phyloP scores from a whole-genome alignment of 2,113 vertebrate species.

The Hemiprocne comata region DNA sequence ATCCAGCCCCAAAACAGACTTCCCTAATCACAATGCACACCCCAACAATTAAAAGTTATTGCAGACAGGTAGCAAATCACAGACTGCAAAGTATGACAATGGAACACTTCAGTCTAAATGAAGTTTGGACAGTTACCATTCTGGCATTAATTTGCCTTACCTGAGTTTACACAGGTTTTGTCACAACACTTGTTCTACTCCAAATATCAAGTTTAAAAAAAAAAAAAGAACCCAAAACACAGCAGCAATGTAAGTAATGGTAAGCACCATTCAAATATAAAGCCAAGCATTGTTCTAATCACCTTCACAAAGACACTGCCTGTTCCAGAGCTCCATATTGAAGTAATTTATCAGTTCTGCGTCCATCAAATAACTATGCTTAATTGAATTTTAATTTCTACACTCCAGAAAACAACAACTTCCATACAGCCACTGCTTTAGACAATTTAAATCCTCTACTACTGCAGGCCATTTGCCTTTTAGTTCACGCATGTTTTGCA shows the following conservation, averaged over 20 bases:
- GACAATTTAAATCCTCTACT: neutral
- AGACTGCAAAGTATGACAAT: neutral
- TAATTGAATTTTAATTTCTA: neutral
- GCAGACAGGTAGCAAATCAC: neutral
- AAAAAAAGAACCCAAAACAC: neutral
- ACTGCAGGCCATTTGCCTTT: neutral
- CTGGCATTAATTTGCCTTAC: neutral
- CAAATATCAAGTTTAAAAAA: neutral
- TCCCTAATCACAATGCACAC: neutral
- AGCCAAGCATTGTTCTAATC: neutral
- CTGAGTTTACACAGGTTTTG: neutral
- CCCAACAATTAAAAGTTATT: neutral
- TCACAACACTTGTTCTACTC: neutral
- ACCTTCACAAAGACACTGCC: neutral
- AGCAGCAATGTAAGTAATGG: neutral
- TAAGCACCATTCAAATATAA: neutral
- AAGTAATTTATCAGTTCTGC: neutral
- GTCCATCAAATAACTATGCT: neutral
- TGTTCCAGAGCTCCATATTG: neutral
- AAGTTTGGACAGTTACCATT: neutral
- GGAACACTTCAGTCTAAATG: neutral
- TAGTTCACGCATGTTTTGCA: neutral
- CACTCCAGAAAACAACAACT: neutral
- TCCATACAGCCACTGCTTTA: neutral
- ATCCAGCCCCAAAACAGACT: neutral